These are phyloP conservation scores for Myioborus melanocephalus DNA, from an alignment of 2,797 vertebrate genomes.

Conservation along the genomic window DNA sequence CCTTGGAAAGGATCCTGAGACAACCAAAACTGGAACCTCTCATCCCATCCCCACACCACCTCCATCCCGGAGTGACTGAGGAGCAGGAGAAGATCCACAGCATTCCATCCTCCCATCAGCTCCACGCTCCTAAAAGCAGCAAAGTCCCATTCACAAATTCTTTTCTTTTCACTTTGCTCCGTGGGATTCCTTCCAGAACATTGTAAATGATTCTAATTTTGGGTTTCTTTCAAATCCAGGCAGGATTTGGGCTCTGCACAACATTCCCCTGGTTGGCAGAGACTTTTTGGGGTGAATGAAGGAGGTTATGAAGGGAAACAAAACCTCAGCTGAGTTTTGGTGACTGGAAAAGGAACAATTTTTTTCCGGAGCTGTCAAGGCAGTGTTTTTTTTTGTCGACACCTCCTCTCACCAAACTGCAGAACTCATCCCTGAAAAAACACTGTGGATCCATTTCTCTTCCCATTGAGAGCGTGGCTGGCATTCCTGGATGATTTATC, in stretches of 20 bases:
- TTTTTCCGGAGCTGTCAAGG: not conserved
- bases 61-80: not conserved
- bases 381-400: not conserved
- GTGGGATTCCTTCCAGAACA: not conserved
- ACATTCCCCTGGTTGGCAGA: not conserved
- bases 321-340: not conserved
- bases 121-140: not conserved
- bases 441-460: not conserved
- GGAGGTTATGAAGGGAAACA: not conserved
- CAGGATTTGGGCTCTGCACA: not conserved
- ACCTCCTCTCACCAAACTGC: not conserved
- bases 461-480: not conserved
- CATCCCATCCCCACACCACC: not conserved
- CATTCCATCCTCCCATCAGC: not conserved
- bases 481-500: not conserved
- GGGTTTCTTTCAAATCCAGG: not conserved
- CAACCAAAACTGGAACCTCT: not conserved
- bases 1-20: not conserved
- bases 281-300: not conserved
- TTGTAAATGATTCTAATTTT: not conserved
- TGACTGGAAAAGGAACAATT: not conserved
- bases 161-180: not conserved
- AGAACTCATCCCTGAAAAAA: not conserved
- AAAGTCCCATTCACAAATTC: not conserved
- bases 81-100: not conserved